Percentiles rank a stretch among this genome's conserved stretches.
These are phyloP conservation scores for Dipodomys stephensi DNA, from an alignment of 2,113 vertebrate genomes.

Conservation along the genomic window DNA sequence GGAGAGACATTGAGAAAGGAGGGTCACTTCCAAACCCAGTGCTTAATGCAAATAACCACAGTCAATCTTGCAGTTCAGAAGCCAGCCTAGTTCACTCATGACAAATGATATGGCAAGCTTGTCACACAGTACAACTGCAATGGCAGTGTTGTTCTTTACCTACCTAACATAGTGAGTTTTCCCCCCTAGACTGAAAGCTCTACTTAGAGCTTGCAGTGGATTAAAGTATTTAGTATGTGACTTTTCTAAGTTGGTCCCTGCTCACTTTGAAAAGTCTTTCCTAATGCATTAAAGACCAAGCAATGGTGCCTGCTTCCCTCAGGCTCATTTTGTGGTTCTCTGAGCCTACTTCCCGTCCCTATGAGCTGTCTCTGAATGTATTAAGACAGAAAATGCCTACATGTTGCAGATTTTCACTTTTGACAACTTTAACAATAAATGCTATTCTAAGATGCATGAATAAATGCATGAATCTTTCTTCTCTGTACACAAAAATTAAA, in stretches of 20 bases:
- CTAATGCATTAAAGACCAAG: neutral
- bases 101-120: neutral
- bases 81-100: neutral
- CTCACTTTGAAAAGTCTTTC: neutral
- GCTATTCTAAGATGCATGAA: neutral
- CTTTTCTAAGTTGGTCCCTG: neutral
- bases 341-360: neutral
- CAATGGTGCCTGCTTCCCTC: neutral
- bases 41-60: neutral
- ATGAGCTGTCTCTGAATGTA: neutral
- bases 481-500: neutral
- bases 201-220: neutral
- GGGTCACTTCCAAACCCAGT: neutral
- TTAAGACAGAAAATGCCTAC: neutral
- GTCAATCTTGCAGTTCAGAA: neutral
- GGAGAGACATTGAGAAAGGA: neutral
- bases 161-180: neutral
- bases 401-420: neutral
- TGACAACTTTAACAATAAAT: neutral
- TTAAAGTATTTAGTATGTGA: neutral
- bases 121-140: neutral
- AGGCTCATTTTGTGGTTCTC: neutral
- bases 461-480: neutral
- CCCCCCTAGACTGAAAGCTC: accelerated
- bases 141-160: accelerated